Evolutionary conservation across 2,797 vertebrate genomes (phyloP).

Genomic region (Spinus pinus): DNA sequence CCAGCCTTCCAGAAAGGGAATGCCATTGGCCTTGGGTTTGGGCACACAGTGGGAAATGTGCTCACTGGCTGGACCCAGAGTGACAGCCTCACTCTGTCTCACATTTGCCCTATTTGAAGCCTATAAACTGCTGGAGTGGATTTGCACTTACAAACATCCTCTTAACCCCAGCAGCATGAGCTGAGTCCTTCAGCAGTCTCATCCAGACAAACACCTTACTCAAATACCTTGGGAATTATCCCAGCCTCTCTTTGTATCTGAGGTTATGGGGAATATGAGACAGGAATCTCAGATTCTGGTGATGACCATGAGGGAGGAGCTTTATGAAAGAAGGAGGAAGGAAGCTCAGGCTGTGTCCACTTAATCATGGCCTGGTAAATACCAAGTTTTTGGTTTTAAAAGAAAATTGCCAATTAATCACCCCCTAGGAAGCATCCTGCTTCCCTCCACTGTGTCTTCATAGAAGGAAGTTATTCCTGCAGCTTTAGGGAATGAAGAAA

Average conservation of each 20-base stretch:
- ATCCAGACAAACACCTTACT: not conserved
- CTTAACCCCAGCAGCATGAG: not conserved
- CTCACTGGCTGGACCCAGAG: not conserved
- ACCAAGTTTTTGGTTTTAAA: not conserved
- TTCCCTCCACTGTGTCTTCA: not conserved
- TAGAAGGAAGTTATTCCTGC: not conserved
- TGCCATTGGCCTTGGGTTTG: not conserved
- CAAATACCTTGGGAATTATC: not conserved
- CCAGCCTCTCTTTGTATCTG: not conserved
- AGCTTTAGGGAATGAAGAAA: not conserved
- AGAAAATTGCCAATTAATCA: not conserved
- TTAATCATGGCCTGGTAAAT: not conserved
- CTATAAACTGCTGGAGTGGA: not conserved
- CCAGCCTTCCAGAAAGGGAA: not conserved
- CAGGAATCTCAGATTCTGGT: not conserved
- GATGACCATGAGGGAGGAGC: not conserved
- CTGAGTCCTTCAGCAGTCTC: not conserved
- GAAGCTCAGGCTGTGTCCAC: not conserved
- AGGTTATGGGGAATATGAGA: fast-evolving
- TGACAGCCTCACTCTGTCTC: not conserved
- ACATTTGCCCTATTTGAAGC: not conserved
- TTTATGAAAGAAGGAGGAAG: not conserved
- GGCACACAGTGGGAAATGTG: not conserved
- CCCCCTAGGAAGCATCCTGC: not conserved
- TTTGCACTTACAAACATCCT: not conserved